phyloP scores from a whole-genome alignment of 2,888 invertebrate species.

The Orthosia cruda region DNA sequence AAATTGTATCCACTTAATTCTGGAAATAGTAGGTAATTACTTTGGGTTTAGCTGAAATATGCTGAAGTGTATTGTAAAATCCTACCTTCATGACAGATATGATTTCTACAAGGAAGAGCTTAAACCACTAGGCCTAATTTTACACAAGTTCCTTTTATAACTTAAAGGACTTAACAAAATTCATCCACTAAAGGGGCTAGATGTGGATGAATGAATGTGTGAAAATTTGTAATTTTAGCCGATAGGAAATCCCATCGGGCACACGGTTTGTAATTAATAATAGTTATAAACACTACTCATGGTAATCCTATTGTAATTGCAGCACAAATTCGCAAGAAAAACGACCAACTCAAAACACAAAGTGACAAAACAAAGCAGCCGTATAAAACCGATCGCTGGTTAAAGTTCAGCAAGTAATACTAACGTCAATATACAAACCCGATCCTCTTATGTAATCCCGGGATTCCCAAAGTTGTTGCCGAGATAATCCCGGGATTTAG shows the following conservation, averaged over 20 bases:
- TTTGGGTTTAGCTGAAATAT: too few relatives aligned
- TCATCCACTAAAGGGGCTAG: neutral
- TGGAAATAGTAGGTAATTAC: too few relatives aligned
- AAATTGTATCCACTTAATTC: neutral
- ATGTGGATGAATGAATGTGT: too few relatives aligned
- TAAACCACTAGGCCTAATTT: too few relatives aligned
- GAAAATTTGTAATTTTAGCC: neutral
- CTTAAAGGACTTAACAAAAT: neutral
- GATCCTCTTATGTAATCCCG: conserved; percentile 60
- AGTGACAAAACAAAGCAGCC: conserved; percentile 10
- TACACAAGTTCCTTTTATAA: neutral
- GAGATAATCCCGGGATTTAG: conserved; percentile 51
- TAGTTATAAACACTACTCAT: neutral
- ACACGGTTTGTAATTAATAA: neutral
- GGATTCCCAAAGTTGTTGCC: conserved; percentile 45
- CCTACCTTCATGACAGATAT: too few relatives aligned
- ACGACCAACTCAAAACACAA: conserved; percentile 3
- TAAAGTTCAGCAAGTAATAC: conserved; percentile 44
- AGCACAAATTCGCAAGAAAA: neutral
- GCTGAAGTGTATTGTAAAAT: too few relatives aligned
- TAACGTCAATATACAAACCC: conserved; percentile 45
- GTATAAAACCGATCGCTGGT: conserved; percentile 13
- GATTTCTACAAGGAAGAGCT: too few relatives aligned
- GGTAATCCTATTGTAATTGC: neutral
- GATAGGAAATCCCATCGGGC: neutral